Base-by-base conservation (phyloP, 1,140 invertebrate species). In the Pollicipes pollicipes region DNA sequence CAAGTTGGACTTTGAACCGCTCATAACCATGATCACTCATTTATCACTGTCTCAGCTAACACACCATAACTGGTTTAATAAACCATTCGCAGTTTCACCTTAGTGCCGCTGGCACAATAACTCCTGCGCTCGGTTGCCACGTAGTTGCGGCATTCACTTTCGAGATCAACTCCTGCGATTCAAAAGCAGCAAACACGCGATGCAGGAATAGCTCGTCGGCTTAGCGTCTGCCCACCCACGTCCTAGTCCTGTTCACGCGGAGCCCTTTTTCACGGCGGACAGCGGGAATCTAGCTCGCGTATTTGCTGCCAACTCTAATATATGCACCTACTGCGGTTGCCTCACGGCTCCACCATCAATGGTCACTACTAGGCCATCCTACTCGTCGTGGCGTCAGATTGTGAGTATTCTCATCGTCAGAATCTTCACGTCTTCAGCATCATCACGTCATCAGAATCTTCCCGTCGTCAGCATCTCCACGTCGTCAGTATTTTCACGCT, bases 261-360 rank as follows among this genome's bases (percentile, higher is more conserved):
- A 91, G 85, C 84, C 82, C 80, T 90, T 90, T 87, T 89, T 88
- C 88, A 88, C 88, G 83, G 90, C 88, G 88, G 87, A 87, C 87
- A 86, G 88, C 86, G 85, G 88, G 85, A 87, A 82, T 82, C 87
- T 88, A 87, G 83, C 63, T 64, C 45, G 86, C 89, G 85, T 90
- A 89, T 88, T 90, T 90, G 88, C 88, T 89, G 90, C 85, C 87
- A 87, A 85, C 84, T 88, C 85, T 88, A 90, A 89, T 86, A 90
- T 90, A 88, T 90, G 86, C 86, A 86, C 87, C 84, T 82, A 84
- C 82, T 85, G 85, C 83, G 82, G 87, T 86, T 90, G 84, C 84
- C 86, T 86, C 84, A 84, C 88, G 85, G 83, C 84, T 84, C 84
- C 82, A 84, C 82, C 84, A 86, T 90, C 88, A 87, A 90, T 87